Base-by-base conservation (phyloP, 1,140 invertebrate species). In the Pygmarrhopalites habei region DNA sequence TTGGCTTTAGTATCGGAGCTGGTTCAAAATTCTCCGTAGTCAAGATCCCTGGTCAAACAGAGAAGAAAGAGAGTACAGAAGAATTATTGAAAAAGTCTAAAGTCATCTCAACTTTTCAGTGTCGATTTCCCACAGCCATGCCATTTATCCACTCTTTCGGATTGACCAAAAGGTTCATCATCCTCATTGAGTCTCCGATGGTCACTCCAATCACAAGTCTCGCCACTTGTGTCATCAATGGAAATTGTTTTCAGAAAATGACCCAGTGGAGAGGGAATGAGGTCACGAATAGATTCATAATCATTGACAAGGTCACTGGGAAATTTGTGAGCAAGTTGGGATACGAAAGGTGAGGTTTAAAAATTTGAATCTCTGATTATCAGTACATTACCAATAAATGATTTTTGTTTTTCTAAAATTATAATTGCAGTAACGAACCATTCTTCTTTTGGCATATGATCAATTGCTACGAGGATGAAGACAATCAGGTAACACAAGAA, bases 101-200 rank as follows among this genome's bases (percentile, higher is more conserved):
- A 28, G 47, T 60, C 5, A 65, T 65, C 32, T 59, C 26, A 35
- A 43, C 57, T 0, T 52, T 65, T n/a, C 46, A 21, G 14, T 60
- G 43, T n/a, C 58, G 63, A 7, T 59, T 32, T 32, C 30, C 19
- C 14, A 32, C 29, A 3, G 46, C 41, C 5, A 65, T 65, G 57
- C 35, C 57, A 4, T 66, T 52, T 39, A 59, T 64, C 62, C 82
- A 83, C 71, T 80, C 79, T 60, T 83, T 83, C 71, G 79, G 76
- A 12, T 74, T 83, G 62, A 77, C 78, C 0, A 75, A 80, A 61
- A 80, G 82, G 66, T 82, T 79, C 68, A 72, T 81, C 21, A 71
- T 82, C 26, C 74, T 80, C 44, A 63, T 80, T 47, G 81, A 82
- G 66, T 77, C 77, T 61, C 78, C 81, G 2, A 60, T 60, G 14